Evolutionary conservation across 2,888 invertebrate genomes (phyloP).

Genomic region (Philhelius pedissequus): DNA sequence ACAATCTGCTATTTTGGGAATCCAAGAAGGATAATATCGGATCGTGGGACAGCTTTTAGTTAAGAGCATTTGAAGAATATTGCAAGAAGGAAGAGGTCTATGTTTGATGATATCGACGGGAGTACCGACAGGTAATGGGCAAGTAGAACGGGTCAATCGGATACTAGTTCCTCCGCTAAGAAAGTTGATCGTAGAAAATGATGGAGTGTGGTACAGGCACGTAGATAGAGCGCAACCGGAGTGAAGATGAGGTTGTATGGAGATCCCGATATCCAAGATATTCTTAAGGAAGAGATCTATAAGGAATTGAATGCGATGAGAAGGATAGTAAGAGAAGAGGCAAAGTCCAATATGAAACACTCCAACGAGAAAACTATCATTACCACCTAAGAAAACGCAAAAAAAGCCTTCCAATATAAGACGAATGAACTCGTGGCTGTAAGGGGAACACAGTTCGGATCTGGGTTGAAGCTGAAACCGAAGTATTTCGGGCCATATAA

Average conservation of each 20-base stretch:
- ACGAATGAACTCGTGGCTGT: no score
- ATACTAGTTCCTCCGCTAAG: slow-evolving; percentile 73
- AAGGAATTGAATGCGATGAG: not conserved
- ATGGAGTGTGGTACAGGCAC: slow-evolving; percentile 72
- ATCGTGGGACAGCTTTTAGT: slow-evolving; percentile 75
- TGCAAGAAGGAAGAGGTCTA: slow-evolving; percentile 66
- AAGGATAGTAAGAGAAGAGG: not conserved
- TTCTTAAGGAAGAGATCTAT: slow-evolving; percentile 5
- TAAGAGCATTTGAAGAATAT: slow-evolving; percentile 70
- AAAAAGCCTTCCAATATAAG: no score
- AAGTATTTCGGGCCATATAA: no score
- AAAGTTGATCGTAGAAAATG: slow-evolving; percentile 74
- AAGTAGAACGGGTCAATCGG: slow-evolving; percentile 73
- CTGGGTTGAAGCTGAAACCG: no score
- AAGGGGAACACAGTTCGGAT: no score
- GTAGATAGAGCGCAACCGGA: slow-evolving; percentile 59
- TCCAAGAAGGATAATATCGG: slow-evolving; percentile 73
- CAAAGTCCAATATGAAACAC: slow-evolving; percentile 32
- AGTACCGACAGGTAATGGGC: slow-evolving; percentile 73
- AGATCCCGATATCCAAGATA: slow-evolving; percentile 9
- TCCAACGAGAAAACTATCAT: slow-evolving; percentile 45
- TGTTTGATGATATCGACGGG: slow-evolving; percentile 73
- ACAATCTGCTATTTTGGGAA: slow-evolving; percentile 23
- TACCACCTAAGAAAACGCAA: not conserved
- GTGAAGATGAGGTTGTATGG: slow-evolving; percentile 35